Evolutionary conservation across 2,797 vertebrate species (phyloP).

Genomic region (Gallirallus australis): DNA sequence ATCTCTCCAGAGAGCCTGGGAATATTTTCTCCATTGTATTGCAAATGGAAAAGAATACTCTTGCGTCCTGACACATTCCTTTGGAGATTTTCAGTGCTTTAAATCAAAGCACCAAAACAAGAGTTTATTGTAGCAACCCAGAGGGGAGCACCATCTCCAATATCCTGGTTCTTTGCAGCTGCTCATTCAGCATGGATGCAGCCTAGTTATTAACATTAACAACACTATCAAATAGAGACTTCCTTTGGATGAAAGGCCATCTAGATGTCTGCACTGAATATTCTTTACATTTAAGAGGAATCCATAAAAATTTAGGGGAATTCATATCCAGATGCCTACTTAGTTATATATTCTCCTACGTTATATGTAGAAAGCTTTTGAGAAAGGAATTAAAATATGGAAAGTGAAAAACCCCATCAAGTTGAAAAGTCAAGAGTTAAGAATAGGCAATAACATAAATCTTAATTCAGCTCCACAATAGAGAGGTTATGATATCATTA

Average conservation of each 20-base stretch:
- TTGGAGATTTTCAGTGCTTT: conserved; percentile 66
- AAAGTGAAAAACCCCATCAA: background rate
- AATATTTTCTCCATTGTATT: conserved; percentile 75
- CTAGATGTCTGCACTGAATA: background rate
- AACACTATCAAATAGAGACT: conserved; percentile 25
- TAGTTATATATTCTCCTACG: background rate
- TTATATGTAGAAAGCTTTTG: background rate
- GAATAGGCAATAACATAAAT: background rate
- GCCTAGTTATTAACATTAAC: conserved; percentile 52
- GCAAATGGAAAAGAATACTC: conserved; percentile 71
- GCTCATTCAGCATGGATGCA: conserved; percentile 40
- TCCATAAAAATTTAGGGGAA: background rate
- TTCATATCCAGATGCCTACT: background rate
- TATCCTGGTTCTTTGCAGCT: conserved; percentile 72
- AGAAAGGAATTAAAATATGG: background rate
- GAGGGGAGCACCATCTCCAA: conserved; percentile 51
- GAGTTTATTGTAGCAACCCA: conserved; percentile 72
- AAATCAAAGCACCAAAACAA: conserved; percentile 74
- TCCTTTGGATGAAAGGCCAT: background rate
- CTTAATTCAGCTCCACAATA: background rate
- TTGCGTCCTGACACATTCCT: conserved; percentile 53
- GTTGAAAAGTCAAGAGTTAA: background rate
- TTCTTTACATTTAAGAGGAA: background rate
- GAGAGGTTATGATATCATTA: background rate
- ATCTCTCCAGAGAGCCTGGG: conserved; percentile 57